Conservation (phyloP, 2,797 vertebrate species). For the Cryptoblepharus egeriae region DNA sequence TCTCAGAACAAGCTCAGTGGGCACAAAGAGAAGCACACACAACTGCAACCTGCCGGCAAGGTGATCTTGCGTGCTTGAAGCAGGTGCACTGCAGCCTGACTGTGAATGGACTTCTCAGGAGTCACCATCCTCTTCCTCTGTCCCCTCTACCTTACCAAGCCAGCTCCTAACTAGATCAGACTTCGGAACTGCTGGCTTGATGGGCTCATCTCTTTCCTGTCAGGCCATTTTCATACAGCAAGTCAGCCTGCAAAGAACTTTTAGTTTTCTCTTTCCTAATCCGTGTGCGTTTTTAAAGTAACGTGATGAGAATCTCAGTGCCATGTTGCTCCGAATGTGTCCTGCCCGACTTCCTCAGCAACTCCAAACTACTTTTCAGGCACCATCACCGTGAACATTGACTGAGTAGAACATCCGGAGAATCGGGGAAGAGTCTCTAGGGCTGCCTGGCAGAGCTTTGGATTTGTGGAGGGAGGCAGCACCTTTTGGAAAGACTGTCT, state of each 20-base stretch:
- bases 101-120: slow-evolving; percentile 59
- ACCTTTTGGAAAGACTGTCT: slow-evolving; percentile 20
- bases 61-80: background rate
- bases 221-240: slow-evolving; percentile 57
- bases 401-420: slow-evolving; percentile 56
- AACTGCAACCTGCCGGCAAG: too few relatives aligned
- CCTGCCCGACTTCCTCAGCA: slow-evolving; percentile 51
- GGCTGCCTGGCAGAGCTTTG: slow-evolving; percentile 20
- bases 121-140: slow-evolving; percentile 44
- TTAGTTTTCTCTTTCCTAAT: slow-evolving; percentile 50
- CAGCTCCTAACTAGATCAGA: slow-evolving; percentile 32
- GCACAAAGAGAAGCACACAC: background rate
- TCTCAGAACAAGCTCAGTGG: slow-evolving; percentile 60
- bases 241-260: slow-evolving; percentile 55
- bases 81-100: slow-evolving; percentile 39
- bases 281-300: slow-evolving; percentile 57
- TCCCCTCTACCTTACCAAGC: too few relatives aligned
- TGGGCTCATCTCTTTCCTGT: slow-evolving; percentile 65
- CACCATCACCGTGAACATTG: slow-evolving; percentile 5
- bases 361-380: background rate
- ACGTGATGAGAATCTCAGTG: slow-evolving; percentile 61
- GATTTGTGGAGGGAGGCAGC: slow-evolving; percentile 30
- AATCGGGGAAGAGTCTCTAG: slow-evolving; percentile 37
- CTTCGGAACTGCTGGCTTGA: slow-evolving; percentile 65
- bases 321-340: slow-evolving; percentile 54